A percentile compares a stretch with the other conserved stretches of the same genome.
phyloP scores from a whole-genome alignment of 2,113 vertebrate species.

The Salvator merianae region DNA sequence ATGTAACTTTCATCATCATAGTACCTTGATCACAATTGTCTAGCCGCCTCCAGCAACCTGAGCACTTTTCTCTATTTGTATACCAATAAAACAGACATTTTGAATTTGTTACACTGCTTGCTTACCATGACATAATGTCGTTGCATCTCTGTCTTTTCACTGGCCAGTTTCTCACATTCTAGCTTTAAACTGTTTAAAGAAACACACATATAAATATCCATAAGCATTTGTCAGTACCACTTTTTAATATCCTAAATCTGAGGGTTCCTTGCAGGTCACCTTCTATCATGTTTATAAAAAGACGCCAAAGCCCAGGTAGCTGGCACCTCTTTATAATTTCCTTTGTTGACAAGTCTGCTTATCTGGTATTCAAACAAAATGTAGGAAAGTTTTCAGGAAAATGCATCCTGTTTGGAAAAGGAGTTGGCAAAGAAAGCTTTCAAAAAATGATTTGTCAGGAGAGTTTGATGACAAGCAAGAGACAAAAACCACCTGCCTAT shows the following conservation, averaged over 20 bases:
- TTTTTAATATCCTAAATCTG: neutral
- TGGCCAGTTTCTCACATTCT: constrained; percentile 97
- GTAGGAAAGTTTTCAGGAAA: neutral
- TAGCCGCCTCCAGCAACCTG: constrained; percentile 43
- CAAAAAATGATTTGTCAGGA: neutral
- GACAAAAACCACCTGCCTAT: neutral
- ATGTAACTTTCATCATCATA: constrained; percentile 43
- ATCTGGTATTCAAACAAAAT: neutral
- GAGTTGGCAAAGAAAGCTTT: neutral
- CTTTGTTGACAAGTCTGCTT: neutral
- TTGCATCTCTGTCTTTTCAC: constrained; percentile 98
- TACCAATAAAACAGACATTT: constrained; percentile 63
- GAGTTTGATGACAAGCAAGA: accelerated
- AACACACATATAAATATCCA: constrained; percentile 19
- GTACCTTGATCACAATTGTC: neutral
- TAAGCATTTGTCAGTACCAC: constrained; percentile 45
- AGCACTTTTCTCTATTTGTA: constrained; percentile 31
- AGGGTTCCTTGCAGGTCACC: constrained; percentile 26
- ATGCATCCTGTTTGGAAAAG: neutral
- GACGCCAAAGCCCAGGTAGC: constrained; percentile 20
- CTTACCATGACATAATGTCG: constrained; percentile 98
- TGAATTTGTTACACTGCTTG: constrained; percentile 64
- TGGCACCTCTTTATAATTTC: constrained; percentile 26
- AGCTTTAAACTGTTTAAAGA: constrained; percentile 87
- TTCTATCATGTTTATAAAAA: constrained; percentile 10